Evolutionary conservation across 2,888 invertebrate genomes (phyloP).

Genomic region (Urechis unicinctus): DNA sequence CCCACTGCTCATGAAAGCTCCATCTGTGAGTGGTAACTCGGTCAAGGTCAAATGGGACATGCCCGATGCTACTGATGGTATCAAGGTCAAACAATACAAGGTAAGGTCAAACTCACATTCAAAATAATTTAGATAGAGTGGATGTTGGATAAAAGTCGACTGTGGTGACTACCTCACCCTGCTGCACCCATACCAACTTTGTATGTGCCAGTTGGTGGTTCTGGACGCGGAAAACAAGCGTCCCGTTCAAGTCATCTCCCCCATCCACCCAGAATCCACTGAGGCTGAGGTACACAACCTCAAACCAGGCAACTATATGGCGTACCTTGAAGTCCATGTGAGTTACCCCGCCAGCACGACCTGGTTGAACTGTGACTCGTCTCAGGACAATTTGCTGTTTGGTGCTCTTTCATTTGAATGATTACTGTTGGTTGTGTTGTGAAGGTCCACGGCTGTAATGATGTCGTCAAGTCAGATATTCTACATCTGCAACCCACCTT

Average conservation of each 20-base stretch:
- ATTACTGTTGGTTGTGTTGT: not conserved
- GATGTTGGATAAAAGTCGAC: too few relatives aligned
- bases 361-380: too few relatives aligned
- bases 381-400: too few relatives aligned
- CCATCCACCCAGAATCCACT: constrained; percentile 43
- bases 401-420: too few relatives aligned
- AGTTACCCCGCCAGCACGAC: too few relatives aligned
- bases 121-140: too few relatives aligned
- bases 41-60: constrained; percentile 44
- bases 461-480: constrained; percentile 40
- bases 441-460: constrained; percentile 46
- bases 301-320: constrained; percentile 40
- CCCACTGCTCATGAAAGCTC: constrained; percentile 33
- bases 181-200: too few relatives aligned
- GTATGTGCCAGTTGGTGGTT: constrained; percentile 37
- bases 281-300: constrained; percentile 47
- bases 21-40: constrained; percentile 38
- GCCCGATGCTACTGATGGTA: constrained; percentile 43
- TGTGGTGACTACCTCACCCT: too few relatives aligned
- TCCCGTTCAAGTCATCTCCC: constrained; percentile 40
- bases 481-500: constrained; percentile 39
- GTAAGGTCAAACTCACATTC: constrained; percentile 24
- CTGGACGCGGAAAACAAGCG: constrained; percentile 40
- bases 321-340: constrained; percentile 47
- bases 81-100: constrained; percentile 48